Base-by-base conservation (phyloP, 2,113 vertebrate genomes). In the Numida meleagris region DNA sequence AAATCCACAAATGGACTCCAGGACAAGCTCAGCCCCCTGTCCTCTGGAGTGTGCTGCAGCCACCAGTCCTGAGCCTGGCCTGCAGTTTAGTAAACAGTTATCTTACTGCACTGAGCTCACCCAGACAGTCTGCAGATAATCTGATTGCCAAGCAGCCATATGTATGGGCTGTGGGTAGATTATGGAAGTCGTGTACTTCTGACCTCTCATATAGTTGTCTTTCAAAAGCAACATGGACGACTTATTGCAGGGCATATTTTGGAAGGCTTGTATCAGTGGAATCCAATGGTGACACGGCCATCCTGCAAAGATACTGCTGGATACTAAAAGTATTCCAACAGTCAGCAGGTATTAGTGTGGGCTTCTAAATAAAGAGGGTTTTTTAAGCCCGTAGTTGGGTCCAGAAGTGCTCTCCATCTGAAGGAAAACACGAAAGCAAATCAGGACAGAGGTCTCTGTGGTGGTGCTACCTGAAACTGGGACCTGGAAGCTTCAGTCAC, bases 41-140 rank as follows among this genome's bases (percentile, higher is more conserved):
- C 21, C 43, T 78, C 19, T 59, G 57, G 51, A 72, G 58, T 24
- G n/a, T 55, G 21, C 17, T 73, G 68, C 59, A 70, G 71, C 11
- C 50, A 59, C 25, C 46, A 53, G 7, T 33, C 36, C 67, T 11
- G 14, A 86, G 63, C 59, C 78, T 5, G 5, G 24, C 45, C 42
- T 42, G 63, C 0, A 0, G 20, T 73, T 89, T 38, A 53, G 53
- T 42, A 33, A 94, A 45, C 7, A 16, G 29, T 86, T 67, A 51
- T 63, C 80, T 90, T 36, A 42, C 57, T 72, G 23, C 36, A 25
- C 63, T 66, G 90, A 81, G 50, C 55, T 89, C 59, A 58, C 74
- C 63, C 62, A 89, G 74, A 25, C 74, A 27, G 75, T n/a, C 63
- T 86, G 68, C 36, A 71, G 76, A 67, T 93, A 80, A 90, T 77